These are phyloP conservation scores for Oenanthe melanoleuca DNA, from an alignment of 2,113 vertebrate genomes.

Conservation along the genomic window DNA sequence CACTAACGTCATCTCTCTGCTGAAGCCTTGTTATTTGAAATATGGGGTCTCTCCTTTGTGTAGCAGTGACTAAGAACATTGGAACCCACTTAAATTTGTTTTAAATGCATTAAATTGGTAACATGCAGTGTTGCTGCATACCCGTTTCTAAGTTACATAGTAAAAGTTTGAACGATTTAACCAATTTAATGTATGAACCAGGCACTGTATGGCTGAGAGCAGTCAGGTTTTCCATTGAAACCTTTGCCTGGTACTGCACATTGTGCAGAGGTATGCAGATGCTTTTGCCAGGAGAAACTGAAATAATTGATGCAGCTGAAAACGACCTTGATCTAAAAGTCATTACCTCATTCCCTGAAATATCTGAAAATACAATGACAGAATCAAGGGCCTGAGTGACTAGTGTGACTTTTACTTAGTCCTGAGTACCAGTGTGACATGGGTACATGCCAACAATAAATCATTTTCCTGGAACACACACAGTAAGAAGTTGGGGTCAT, in stretches of 20 bases:
- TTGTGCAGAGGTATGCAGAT: conserved; percentile 74
- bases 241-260: conserved; percentile 40
- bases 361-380: conserved; percentile 74
- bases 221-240: conserved; percentile 75
- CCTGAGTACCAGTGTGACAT: conserved; percentile 64
- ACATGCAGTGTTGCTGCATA: conserved; percentile 66
- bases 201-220: conserved; percentile 29
- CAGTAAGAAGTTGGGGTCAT: conserved; percentile 60
- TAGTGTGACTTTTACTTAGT: conserved; percentile 59
- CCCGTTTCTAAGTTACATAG: conserved; percentile 73
- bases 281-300: conserved; percentile 75
- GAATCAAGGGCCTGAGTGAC: conserved; percentile 71
- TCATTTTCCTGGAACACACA: conserved; percentile 15
- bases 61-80: conserved; percentile 74
- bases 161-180: conserved; percentile 76
- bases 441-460: conserved; percentile 68
- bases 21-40: conserved; percentile 74
- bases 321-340: conserved; percentile 77
- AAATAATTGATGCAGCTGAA: conserved; percentile 78
- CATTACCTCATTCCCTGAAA: conserved; percentile 78
- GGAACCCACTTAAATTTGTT: conserved; percentile 76
- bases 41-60: conserved; percentile 73
- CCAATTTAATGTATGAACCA: conserved; percentile 77
- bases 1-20: conserved; percentile 72
- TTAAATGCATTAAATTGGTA: conserved; percentile 76